These are phyloP conservation scores for Aphis craccivora DNA, from an alignment of 1,140 invertebrate species.

Conservation along the genomic window DNA sequence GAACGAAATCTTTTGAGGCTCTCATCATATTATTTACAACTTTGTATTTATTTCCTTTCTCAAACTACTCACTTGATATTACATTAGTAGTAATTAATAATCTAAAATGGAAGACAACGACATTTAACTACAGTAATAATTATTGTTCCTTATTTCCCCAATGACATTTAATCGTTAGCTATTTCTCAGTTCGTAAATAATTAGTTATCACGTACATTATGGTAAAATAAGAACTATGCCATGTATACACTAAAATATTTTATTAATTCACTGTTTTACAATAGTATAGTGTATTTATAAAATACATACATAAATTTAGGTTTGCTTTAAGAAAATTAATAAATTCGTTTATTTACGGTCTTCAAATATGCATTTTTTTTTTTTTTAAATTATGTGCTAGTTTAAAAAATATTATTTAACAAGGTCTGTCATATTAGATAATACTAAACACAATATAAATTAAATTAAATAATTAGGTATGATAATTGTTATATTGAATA, in stretches of 20 bases:
- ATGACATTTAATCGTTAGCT: neutral
- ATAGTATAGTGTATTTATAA: neutral
- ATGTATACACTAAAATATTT: neutral
- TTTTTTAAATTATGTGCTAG: neutral
- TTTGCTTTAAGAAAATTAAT: neutral
- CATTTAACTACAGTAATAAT: slow-evolving; percentile 29
- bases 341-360: neutral
- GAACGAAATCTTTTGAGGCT: neutral
- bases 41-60: neutral
- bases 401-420: neutral
- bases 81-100: slow-evolving; percentile 42
- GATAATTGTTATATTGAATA: neutral
- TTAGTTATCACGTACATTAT: neutral
- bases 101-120: slow-evolving; percentile 27
- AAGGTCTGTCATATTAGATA: neutral
- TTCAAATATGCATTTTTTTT: neutral
- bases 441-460: neutral
- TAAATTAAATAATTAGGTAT: neutral
- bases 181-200: neutral
- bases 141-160: neutral
- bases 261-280: neutral
- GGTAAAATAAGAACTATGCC: neutral
- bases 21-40: slow-evolving; percentile 20
- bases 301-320: neutral
- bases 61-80: neutral